These are phyloP conservation scores for Bambusicola thoracicus DNA, from an alignment of 2,113 vertebrate genomes.

Conservation along the genomic window DNA sequence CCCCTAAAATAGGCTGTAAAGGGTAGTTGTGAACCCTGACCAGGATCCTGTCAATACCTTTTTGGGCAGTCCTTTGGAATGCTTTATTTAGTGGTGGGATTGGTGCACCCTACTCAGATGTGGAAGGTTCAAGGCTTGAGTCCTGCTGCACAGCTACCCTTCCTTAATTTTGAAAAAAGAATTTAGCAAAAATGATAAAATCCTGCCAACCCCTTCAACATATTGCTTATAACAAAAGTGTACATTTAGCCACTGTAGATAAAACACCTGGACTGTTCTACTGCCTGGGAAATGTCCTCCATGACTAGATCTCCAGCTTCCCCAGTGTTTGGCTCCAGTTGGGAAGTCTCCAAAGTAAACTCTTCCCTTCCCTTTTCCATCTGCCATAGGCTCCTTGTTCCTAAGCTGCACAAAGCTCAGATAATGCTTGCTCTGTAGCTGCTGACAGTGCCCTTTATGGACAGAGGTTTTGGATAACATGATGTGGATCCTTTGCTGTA, in stretches of 20 bases:
- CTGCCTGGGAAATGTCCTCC: constrained; percentile 20
- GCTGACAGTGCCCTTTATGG: background rate
- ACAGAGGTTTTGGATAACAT: background rate
- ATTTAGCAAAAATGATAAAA: background rate
- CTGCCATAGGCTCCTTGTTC: background rate
- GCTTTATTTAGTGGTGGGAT: background rate
- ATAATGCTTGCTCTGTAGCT: background rate
- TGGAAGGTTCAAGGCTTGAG: background rate
- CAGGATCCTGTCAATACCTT: background rate
- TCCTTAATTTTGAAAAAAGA: background rate
- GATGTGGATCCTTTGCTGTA: background rate
- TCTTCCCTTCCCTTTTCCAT: background rate
- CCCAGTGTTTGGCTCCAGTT: background rate
- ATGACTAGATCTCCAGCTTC: background rate
- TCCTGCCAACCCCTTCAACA: background rate
- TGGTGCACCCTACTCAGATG: background rate
- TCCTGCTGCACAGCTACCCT: background rate
- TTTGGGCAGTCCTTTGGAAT: background rate
- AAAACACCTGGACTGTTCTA: background rate
- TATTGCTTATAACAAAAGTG: background rate
- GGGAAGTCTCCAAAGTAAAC: background rate
- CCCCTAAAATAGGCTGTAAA: background rate
- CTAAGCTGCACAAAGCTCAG: background rate
- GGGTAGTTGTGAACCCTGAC: background rate
- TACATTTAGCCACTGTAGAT: background rate